Percentiles rank a stretch among this genome's conserved stretches.
These are phyloP conservation scores for Ambastaia sidthimunki DNA, from an alignment of 2,797 vertebrate genomes.

Conservation along the genomic window DNA sequence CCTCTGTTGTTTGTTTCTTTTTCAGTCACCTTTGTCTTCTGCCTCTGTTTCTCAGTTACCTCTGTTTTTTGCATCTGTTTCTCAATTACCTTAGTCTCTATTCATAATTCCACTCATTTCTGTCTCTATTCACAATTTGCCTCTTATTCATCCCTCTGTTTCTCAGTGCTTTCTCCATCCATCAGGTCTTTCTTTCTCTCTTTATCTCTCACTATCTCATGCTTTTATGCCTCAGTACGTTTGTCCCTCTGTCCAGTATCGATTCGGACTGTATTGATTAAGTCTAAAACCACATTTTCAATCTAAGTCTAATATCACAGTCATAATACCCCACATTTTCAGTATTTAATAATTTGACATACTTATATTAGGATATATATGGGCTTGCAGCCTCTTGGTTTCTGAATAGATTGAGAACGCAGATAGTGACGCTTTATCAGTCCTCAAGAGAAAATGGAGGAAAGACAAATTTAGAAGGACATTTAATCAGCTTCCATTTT, in stretches of 20 bases:
- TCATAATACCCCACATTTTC: conserved; percentile 8
- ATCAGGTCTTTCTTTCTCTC: conserved; percentile 10
- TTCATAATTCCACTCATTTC: background rate
- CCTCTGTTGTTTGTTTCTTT: background rate
- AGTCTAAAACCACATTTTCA: conserved; percentile 17
- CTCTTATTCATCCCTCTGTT: background rate
- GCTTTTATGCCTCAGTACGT: conserved; percentile 10
- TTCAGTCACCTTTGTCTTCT: conserved; percentile 24
- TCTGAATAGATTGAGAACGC: conserved; percentile 47
- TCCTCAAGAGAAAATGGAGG: background rate
- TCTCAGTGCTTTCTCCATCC: background rate
- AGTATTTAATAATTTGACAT: conserved; percentile 34
- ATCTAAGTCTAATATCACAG: background rate
- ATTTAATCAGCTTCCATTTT: conserved; percentile 16
- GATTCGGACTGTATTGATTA: conserved; percentile 32
- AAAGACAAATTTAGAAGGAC: conserved; percentile 1
- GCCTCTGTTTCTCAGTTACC: background rate
- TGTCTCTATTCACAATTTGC: background rate
- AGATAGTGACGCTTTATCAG: conserved; percentile 25
- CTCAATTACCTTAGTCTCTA: too few species aligned
- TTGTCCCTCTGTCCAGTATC: conserved; percentile 23
- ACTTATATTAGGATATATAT: conserved; percentile 16
- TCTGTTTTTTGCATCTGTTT: too few species aligned
- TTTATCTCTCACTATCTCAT: conserved; percentile 18
- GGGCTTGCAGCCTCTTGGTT: conserved; percentile 20